Base-by-base conservation (phyloP, 2,113 vertebrate genomes). In the Cariama cristata region DNA sequence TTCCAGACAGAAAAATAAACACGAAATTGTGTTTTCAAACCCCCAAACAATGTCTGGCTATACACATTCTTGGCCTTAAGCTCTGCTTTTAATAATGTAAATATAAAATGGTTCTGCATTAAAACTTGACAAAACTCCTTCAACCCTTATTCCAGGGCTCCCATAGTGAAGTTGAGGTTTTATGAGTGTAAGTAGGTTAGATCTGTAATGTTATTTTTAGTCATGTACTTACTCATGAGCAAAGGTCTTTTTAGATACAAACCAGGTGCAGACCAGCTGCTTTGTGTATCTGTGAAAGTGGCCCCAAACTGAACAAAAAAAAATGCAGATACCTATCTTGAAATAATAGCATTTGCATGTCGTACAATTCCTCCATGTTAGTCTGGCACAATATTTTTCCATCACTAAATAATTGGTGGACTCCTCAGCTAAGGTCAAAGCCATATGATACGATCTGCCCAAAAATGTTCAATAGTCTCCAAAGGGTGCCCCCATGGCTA, bases 1-100 rank as follows among this genome's bases (percentile, higher is more conserved):
- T 83, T 96, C 67, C 92, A 97, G 94, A 93, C 85, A 90, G 90
- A 96, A 93, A 97, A 96, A 95, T 83, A 92, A 95, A 90, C 79
- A 80, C 0, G 2, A 80, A 82, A 88, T 68, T 62, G 8, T 69
- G 53, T 88, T 93, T 93, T 85, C n/a, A 77, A 80, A 12, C 45
- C n/a, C 23, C 50, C 20, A 88, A 76, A 94, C 62, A 90, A 71
- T 40, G 81, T 80, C 60, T 90, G 72, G 32, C 44, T 71, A 5
- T 27, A 58, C 47, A 84, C 14, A 35, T 84, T 93, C 64, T 64
- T 93, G 64, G 67, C 64, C 58, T 68, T 38, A 79, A 26, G 47
- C 6, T 73, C 33, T 3, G 0, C 9, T 86, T 88, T 66, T 75
- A 93, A 77, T 84, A 86, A 81, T 1, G 8, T 55, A 89, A 81